Evolutionary conservation across 1,140 invertebrate genomes (phyloP).

Genomic region (Zaprionus tsacasi): DNA sequence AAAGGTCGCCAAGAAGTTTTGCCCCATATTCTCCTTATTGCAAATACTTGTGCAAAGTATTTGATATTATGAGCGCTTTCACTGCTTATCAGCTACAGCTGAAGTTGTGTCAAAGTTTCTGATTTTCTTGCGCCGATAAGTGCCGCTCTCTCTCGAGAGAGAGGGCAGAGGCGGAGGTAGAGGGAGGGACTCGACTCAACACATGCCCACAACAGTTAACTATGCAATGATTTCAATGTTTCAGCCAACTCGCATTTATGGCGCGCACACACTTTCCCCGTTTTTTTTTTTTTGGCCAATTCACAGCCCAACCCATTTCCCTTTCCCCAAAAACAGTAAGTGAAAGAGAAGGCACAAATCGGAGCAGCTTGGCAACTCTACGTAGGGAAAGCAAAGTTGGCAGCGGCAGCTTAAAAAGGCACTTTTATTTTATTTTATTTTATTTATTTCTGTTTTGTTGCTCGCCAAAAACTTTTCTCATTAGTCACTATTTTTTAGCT

Average conservation of each 20-base stretch:
- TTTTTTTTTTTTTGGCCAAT: conserved; percentile 34
- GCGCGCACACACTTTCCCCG: conserved; percentile 48
- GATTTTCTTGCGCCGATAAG: conserved; percentile 40
- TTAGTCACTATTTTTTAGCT: conserved; percentile 80
- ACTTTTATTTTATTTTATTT: conserved; percentile 46
- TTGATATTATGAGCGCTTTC: conserved; percentile 48
- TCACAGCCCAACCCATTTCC: background rate
- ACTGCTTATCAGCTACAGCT: conserved; percentile 59
- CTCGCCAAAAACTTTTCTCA: conserved; percentile 72
- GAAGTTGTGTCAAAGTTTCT: conserved; percentile 58
- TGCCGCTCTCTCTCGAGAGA: background rate
- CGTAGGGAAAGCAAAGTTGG: conserved; percentile 17
- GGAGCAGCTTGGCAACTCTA: background rate
- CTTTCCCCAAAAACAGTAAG: conserved; percentile 18
- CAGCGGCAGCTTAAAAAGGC: conserved; percentile 9
- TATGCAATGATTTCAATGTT: conserved; percentile 36
- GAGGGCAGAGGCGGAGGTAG: background rate
- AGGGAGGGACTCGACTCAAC: background rate
- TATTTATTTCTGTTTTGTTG: conserved; percentile 41
- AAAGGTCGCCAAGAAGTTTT: conserved; percentile 44
- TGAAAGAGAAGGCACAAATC: conserved; percentile 34
- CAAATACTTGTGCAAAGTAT: conserved; percentile 60
- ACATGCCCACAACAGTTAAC: conserved; percentile 22
- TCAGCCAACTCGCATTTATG: conserved; percentile 55
- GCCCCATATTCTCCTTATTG: conserved; percentile 49